Base-by-base conservation (phyloP, 1,140 invertebrate genomes). In the Bombus huntii region DNA sequence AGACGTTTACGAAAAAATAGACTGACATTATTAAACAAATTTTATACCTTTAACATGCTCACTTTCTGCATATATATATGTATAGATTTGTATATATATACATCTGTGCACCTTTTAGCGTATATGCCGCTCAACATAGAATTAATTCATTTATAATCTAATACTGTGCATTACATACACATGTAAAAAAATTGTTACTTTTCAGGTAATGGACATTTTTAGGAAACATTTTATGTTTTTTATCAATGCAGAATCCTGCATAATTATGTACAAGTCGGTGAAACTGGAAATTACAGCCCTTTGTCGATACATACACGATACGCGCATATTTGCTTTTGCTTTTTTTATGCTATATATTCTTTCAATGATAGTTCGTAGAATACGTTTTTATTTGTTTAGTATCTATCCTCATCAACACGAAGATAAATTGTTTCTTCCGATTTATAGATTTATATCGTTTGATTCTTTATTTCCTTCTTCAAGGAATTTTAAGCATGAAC, bases 261-360 rank as follows among this genome's bases (percentile, higher is more conserved):
- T 75, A 28, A 72, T 80, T 90, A 87, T 75, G 37, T 83, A 89
- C 82, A 90, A 82, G 57, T 73, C 13, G 13, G 13, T 76, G 62
- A 75, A 85, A 88, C 37, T 31, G 37, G 8, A 39, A 78, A 62
- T 72, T 34, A 42, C 31, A 74, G 18, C 37, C 6, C 44, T 37
- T 39, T 78, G 34, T 73, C 5, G 13, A 74, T 81, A 37, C 25
- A 86, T 57, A 28, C 66, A 66, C 22, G 31, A 59, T 39, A 34
- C 53, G 12, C 13, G 25, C 15, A 15, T 59, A 39, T 34, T 12
- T 13, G 2, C 6, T 75, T 28, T 34, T 57, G 9, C 15, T 59
- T 25, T 66, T 15, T 59, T 31, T 42, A 22, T 25, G 15, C 22
- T 39, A 37, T 22, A 18, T 74, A 75, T 6, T 39, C 8, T 37